A percentile compares a stretch with the other conserved stretches of the same genome.
Evolutionary conservation across 2,797 vertebrate genomes (phyloP).

Genomic region (Nyctalus aviator): DNA sequence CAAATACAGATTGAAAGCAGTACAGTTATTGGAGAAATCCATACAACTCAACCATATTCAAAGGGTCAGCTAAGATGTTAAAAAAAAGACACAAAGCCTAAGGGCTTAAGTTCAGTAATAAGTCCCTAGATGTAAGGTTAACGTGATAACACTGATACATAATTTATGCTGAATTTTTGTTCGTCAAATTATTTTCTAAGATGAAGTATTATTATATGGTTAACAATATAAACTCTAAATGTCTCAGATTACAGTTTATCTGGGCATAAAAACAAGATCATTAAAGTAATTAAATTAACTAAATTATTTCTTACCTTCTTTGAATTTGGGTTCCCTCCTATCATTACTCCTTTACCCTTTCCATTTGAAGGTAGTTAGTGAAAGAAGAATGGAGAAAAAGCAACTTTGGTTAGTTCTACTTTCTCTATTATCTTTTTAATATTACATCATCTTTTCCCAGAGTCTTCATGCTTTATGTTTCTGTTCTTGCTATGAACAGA

Average conservation of each 20-base stretch:
- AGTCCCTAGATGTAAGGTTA: not conserved
- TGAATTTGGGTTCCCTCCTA: not conserved
- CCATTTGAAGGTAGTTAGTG: not conserved
- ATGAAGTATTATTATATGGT: not conserved
- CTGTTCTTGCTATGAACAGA: constrained; percentile 14
- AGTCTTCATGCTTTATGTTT: not conserved
- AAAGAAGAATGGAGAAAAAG: constrained; percentile 36
- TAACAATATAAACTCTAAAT: not conserved
- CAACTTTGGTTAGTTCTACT: constrained; percentile 1
- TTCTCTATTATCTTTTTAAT: constrained; percentile 41
- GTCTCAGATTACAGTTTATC: not conserved
- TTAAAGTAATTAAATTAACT: constrained; percentile 28
- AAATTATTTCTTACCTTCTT: not conserved
- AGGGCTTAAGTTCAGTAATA: not conserved
- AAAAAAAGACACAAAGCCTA: constrained; percentile 17
- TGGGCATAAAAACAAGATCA: constrained; percentile 27
- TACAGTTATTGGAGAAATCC: not conserved
- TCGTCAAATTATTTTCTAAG: constrained; percentile 37
- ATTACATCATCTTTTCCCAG: constrained; percentile 33
- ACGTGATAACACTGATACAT: constrained; percentile 6
- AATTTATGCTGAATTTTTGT: not conserved
- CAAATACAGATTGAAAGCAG: not conserved
- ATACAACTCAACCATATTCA: not conserved
- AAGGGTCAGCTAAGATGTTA: not conserved
- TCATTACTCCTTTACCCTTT: not conserved